phyloP scores from a whole-genome alignment of 2,113 vertebrate genomes.

The Smithornis capensis region DNA sequence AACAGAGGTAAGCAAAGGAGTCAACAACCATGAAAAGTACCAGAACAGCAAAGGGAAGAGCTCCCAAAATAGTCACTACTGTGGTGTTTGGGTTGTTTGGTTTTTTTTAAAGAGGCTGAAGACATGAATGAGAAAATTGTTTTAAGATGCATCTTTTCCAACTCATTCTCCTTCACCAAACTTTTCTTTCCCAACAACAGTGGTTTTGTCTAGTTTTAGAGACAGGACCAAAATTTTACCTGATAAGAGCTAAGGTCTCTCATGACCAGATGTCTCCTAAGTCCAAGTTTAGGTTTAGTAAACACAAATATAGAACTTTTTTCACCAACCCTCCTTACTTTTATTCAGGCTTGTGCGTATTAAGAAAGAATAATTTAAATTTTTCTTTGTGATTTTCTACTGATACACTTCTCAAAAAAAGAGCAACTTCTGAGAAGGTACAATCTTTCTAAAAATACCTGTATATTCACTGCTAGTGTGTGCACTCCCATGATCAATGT shows the following conservation, averaged over 20 bases:
- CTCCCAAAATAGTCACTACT: neutral
- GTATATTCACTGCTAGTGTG: neutral
- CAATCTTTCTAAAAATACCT: neutral
- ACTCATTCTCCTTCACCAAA: neutral
- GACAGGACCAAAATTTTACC: neutral
- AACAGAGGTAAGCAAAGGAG: neutral
- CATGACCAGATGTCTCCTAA: neutral
- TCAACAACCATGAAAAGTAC: neutral
- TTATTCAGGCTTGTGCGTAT: neutral
- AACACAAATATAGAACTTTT: conserved; percentile 14
- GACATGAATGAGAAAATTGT: neutral
- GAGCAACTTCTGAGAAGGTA: neutral
- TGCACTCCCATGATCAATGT: neutral
- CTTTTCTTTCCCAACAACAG: neutral
- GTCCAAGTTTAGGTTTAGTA: neutral
- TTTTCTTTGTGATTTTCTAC: neutral
- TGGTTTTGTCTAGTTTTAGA: neutral
- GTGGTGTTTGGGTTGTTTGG: too few relatives aligned
- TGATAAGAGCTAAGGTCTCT: neutral
- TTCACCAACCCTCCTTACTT: neutral
- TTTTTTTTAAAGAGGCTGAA: neutral
- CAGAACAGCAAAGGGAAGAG: neutral
- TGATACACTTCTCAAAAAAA: neutral
- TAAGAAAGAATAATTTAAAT: neutral
- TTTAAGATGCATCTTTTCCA: neutral